Base-by-base conservation (phyloP, 1,140 invertebrate genomes). In the Cryptotermes secundus region DNA sequence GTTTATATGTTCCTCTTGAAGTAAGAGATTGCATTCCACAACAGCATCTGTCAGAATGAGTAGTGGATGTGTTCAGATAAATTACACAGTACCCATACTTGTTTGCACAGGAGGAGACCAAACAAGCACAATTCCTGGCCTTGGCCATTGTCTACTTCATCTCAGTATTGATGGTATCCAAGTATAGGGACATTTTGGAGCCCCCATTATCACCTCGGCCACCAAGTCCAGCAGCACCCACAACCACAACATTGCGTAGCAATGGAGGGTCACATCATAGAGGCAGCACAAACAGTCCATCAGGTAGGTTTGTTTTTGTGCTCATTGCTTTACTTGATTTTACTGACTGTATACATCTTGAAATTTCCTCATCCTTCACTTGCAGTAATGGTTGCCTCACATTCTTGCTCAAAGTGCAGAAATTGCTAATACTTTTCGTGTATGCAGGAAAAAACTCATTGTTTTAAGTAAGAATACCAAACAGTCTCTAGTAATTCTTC, bases 131-230 rank as follows among this genome's bases (percentile, higher is more conserved):
- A 91, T 99, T 99, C 93, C 92, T 99, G 86, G 99, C 98, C 79
- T 92, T 99, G 87, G 97, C 99, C 85, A 99, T 99, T 90, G 97
- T 99, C 83, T 99, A 99, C 92, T 99, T 99, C 91, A 97, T 99
- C 87, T 99, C 98, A 84, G 99, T 99, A 86, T 91, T 99, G 88
- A 99, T 99, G 98, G 99, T 99, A 82, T 99, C 98, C 59, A 99
- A 99, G 90, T 99, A 99, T 90, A 93, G 99, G 81, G 99, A 99
- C 89, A 99, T 99, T 87, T 90, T 99, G 87, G 99, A 99, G 91
- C 98, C 99, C 83, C 96, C 96, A 16, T 88, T 92, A 84, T 90
- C 92, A 53, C 90, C 92, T 86, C 88, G 91, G 36, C 91, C 91
- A 81, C 92, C 93, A 84, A 92, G 93, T 88, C 91, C 89, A 24